phyloP scores from a whole-genome alignment of 2,113 vertebrate species.

The Proteles cristata region DNA sequence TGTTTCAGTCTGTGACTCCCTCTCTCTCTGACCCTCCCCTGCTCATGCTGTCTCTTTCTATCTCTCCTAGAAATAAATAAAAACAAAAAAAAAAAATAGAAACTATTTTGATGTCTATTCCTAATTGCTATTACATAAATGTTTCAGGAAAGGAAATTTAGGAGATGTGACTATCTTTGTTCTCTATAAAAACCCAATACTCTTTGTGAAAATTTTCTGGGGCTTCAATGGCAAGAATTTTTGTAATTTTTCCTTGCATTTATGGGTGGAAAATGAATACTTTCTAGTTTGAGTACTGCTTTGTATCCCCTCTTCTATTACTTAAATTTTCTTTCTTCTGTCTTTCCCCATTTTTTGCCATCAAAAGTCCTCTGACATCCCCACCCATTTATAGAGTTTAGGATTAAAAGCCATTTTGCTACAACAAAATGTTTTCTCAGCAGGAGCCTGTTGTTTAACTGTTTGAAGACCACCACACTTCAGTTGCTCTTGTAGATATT shows the following conservation, averaged over 20 bases:
- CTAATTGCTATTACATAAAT: conserved; percentile 6
- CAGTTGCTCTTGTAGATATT: conserved; percentile 16
- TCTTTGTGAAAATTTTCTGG: conserved; percentile 50
- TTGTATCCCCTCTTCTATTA: background rate
- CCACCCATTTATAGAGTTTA: background rate
- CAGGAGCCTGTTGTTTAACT: conserved; percentile 13
- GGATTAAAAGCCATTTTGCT: conserved; percentile 53
- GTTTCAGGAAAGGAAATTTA: conserved; percentile 5
- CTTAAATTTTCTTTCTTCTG: conserved; percentile 15
- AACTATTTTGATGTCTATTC: background rate
- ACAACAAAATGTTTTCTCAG: conserved; percentile 56
- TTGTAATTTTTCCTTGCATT: conserved; percentile 43
- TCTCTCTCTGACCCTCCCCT: no score
- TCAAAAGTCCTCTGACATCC: background rate
- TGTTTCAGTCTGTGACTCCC: no score
- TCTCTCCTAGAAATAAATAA: no score
- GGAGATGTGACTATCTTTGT: conserved; percentile 4
- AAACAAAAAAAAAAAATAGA: no score
- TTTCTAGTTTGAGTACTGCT: background rate
- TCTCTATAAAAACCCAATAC: background rate
- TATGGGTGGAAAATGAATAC: conserved; percentile 14
- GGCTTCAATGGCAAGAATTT: background rate
- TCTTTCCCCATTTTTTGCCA: background rate
- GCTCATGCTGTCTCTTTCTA: no score
- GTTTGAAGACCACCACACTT: conserved; percentile 32